A percentile compares a stretch with the other conserved stretches of the same genome.
phyloP scores from a whole-genome alignment of 2,888 invertebrate genomes.

The Tipula vernalis region DNA sequence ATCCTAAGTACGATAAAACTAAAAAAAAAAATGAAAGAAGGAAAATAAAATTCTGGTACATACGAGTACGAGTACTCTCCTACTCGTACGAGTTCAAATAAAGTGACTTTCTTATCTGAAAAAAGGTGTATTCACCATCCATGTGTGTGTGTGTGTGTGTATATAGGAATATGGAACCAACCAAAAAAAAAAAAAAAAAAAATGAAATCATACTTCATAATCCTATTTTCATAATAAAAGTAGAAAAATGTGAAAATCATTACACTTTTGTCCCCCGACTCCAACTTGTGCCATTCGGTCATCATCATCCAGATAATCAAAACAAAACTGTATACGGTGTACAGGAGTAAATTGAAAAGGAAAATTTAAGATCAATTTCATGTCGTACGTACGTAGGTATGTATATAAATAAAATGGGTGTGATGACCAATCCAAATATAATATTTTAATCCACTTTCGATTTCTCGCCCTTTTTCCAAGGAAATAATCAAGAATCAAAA shows the following conservation, averaged over 20 bases:
- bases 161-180: not conserved
- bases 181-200: not conserved
- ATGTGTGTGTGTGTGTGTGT: not conserved
- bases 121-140: not conserved
- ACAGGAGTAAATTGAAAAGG: not conserved
- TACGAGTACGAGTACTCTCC: not conserved
- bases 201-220: not conserved
- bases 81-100: not conserved
- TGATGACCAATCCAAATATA: not conserved
- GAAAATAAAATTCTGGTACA: not conserved
- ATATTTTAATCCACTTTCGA: not conserved
- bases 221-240: conserved; percentile 4
- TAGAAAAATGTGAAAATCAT: conserved; percentile 4
- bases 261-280: not conserved
- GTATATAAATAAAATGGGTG: not conserved
- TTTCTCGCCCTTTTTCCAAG: not conserved
- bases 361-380: not conserved
- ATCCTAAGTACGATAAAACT: not conserved
- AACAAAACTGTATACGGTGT: not conserved
- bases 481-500: not conserved
- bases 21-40: not conserved
- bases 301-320: not conserved
- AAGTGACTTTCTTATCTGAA: not conserved
- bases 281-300: not conserved
- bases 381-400: not conserved